Percentiles rank a stretch among this genome's conserved stretches.
phyloP scores from a whole-genome alignment of 2,113 vertebrate species.

The Heterocephalus glaber region DNA sequence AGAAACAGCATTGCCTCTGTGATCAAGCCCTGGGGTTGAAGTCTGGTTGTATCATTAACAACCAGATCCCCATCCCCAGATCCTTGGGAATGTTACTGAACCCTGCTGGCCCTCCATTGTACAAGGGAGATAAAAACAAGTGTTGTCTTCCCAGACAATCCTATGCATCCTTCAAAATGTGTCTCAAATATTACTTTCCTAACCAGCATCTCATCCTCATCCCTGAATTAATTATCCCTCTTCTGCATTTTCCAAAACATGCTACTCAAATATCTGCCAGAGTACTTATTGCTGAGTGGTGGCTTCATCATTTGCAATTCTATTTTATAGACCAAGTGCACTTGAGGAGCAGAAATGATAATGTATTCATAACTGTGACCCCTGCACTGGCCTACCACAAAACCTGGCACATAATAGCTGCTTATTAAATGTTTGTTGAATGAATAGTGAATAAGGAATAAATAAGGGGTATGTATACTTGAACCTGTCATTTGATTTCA shows the following conservation, averaged over 20 bases:
- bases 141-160: background rate
- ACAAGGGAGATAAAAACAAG: background rate
- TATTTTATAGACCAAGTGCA: background rate
- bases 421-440: constrained; percentile 48
- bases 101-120: background rate
- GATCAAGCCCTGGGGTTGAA: background rate
- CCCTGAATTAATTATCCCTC: constrained; percentile 16
- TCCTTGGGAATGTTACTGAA: background rate
- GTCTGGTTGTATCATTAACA: background rate
- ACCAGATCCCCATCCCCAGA: too few relatives aligned
- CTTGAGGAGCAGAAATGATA: background rate
- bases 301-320: background rate
- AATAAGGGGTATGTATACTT: background rate
- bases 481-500: constrained; percentile 50
- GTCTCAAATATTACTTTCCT: background rate
- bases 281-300: background rate
- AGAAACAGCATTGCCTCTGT: background rate
- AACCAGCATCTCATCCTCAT: background rate
- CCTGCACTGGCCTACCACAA: background rate
- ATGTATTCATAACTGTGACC: background rate
- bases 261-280: background rate
- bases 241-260: constrained; percentile 1
- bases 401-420: background rate
- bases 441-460: background rate
- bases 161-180: background rate